Evolutionary conservation across 2,888 invertebrate genomes (phyloP).

Genomic region (Tenthredo livida): DNA sequence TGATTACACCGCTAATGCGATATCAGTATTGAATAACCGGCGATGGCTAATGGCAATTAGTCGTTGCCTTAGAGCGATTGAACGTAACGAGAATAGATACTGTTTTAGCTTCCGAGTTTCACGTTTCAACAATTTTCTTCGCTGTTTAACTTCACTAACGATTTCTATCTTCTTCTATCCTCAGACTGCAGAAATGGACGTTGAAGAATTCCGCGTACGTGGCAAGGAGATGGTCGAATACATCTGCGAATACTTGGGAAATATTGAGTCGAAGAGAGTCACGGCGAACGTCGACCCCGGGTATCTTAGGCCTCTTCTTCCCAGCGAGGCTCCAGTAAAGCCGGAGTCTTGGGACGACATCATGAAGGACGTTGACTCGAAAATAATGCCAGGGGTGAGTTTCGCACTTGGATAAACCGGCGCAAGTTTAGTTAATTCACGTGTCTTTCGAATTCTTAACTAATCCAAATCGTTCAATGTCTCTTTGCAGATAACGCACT

Average conservation of each 20-base stretch:
- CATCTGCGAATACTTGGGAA: slow-evolving; percentile 93
- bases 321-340: slow-evolving; percentile 89
- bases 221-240: slow-evolving; percentile 98
- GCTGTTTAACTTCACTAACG: background rate
- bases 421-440: background rate
- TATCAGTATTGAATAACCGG: slow-evolving; percentile 19
- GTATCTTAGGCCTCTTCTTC: slow-evolving; percentile 89
- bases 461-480: background rate
- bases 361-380: slow-evolving; percentile 93
- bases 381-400: slow-evolving; percentile 94
- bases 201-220: slow-evolving; percentile 91
- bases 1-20: background rate
- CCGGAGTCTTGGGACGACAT: slow-evolving; percentile 94
- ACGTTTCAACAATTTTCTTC: background rate
- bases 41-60: background rate
- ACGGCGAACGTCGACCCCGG: slow-evolving; percentile 96
- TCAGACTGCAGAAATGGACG: slow-evolving; percentile 84
- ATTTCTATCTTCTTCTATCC: background rate
- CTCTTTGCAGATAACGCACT: slow-evolving; percentile 86
- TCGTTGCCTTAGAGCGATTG: slow-evolving; percentile 30
- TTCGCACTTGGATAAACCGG: background rate
- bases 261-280: slow-evolving; percentile 88
- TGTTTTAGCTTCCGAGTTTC: background rate
- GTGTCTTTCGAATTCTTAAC: background rate
- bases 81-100: background rate